Percentiles rank a stretch among this genome's conserved stretches.
phyloP scores from a whole-genome alignment of 2,113 vertebrate genomes.

The Chaetodon auriga region DNA sequence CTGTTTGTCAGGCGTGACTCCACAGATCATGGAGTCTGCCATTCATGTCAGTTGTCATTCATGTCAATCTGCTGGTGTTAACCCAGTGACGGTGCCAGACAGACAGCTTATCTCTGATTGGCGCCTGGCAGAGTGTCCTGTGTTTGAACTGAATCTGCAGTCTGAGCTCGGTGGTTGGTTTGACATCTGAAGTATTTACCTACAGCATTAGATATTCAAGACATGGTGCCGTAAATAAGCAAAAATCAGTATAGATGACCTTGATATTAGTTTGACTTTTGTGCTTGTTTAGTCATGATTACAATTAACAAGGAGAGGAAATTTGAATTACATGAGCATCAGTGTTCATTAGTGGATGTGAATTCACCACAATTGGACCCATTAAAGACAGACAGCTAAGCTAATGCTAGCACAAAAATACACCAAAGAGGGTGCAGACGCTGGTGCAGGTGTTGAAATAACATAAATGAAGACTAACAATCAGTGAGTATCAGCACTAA shows the following conservation, averaged over 20 bases:
- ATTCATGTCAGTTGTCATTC: slow-evolving; percentile 6
- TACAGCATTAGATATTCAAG: neutral
- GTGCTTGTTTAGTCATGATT: too few species aligned
- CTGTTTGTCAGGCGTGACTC: neutral
- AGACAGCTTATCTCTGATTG: slow-evolving; percentile 7
- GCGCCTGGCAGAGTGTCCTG: neutral
- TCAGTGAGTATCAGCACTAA: too few species aligned
- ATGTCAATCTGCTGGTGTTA: neutral
- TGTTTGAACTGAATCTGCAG: slow-evolving; percentile 14
- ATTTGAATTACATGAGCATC: too few species aligned
- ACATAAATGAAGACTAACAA: too few species aligned
- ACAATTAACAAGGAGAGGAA: too few species aligned
- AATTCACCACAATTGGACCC: too few species aligned
- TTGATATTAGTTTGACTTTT: too few species aligned
- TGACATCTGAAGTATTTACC: neutral
- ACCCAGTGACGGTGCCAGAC: neutral
- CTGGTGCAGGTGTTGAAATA: too few species aligned
- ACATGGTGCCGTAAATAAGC: neutral
- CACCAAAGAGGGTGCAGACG: too few species aligned
- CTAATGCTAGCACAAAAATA: too few species aligned
- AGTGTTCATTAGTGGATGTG: too few species aligned
- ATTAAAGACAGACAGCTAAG: too few species aligned
- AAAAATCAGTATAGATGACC: neutral
- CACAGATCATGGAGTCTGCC: neutral
- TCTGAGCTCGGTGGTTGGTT: neutral